These are phyloP conservation scores for Enteromius anoplus DNA, from an alignment of 2,797 vertebrate species.

Conservation along the genomic window DNA sequence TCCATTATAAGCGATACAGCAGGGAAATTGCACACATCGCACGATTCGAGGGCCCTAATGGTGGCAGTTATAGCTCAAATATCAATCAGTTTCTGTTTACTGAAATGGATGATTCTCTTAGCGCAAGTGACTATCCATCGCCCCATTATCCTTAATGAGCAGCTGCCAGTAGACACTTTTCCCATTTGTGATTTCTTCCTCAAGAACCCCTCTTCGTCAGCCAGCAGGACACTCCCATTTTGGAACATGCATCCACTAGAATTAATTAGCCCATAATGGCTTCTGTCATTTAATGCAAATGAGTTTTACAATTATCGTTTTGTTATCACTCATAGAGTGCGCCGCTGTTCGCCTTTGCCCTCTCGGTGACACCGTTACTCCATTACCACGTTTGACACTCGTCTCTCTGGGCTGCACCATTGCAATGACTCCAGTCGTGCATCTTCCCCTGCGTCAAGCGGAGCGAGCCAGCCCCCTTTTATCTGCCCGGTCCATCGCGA, in stretches of 20 bases:
- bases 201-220: conserved; percentile 62
- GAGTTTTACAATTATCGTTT: conserved; percentile 63
- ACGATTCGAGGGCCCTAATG: conserved; percentile 58
- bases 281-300: conserved; percentile 68
- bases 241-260: conserved; percentile 61
- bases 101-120: conserved; percentile 67
- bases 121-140: conserved; percentile 61
- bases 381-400: conserved; percentile 16
- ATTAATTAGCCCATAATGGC: conserved; percentile 69
- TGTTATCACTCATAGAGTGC: conserved; percentile 26
- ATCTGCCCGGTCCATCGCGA: conserved; percentile 18
- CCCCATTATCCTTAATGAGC: conserved; percentile 68
- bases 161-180: conserved; percentile 60
- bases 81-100: conserved; percentile 69
- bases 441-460: conserved; percentile 21
- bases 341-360: conserved; percentile 44
- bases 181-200: conserved; percentile 61
- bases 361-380: conserved; percentile 50
- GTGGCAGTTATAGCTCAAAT: conserved; percentile 60
- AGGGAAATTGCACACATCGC: conserved; percentile 55
- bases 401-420: conserved; percentile 20
- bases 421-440: conserved; percentile 20
- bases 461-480: conserved; percentile 20
- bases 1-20: conserved; percentile 56
- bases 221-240: conserved; percentile 65